These are phyloP conservation scores for Lethenteron camtschaticum DNA, from an alignment of 2,113 vertebrate species.

Conservation along the genomic window DNA sequence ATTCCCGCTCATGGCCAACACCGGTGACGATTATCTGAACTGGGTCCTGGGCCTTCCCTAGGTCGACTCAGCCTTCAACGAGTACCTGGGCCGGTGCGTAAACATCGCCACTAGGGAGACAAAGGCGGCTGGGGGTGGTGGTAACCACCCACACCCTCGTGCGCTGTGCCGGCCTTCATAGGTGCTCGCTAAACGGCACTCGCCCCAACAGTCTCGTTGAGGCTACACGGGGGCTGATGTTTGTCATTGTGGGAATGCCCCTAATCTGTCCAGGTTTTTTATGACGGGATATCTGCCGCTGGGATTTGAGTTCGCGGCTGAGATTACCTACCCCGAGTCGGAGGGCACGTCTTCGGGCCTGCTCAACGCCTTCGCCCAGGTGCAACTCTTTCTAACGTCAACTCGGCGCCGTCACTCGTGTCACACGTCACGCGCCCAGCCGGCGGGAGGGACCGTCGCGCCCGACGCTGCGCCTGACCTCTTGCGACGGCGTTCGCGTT, in stretches of 20 bases:
- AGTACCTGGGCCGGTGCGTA: too few relatives aligned
- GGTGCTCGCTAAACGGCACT: too few relatives aligned
- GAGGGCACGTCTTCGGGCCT: slow-evolving; percentile 84
- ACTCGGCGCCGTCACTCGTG: not conserved
- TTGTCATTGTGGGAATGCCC: not conserved
- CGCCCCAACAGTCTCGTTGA: too few relatives aligned
- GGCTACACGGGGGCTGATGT: not conserved
- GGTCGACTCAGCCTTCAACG: too few relatives aligned
- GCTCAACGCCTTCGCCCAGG: slow-evolving; percentile 79
- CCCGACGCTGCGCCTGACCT: not conserved
- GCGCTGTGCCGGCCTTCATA: not conserved
- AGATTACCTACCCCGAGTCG: slow-evolving; percentile 74
- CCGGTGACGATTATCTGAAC: too few relatives aligned
- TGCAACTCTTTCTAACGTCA: slow-evolving; percentile 14
- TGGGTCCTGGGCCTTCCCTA: too few relatives aligned
- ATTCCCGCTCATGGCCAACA: too few relatives aligned
- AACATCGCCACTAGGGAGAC: not conserved
- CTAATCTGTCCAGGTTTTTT: slow-evolving; percentile 40
- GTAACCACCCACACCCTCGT: not conserved
- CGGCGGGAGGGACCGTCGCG: not conserved
- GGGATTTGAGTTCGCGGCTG: slow-evolving; percentile 79
- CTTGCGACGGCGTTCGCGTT: too few relatives aligned
- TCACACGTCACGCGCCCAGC: not conserved
- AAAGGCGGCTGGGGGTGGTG: not conserved
- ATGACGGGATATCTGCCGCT: slow-evolving; percentile 85